Conservation (phyloP, 2,113 vertebrate species). For the Cercocebus atys region DNA sequence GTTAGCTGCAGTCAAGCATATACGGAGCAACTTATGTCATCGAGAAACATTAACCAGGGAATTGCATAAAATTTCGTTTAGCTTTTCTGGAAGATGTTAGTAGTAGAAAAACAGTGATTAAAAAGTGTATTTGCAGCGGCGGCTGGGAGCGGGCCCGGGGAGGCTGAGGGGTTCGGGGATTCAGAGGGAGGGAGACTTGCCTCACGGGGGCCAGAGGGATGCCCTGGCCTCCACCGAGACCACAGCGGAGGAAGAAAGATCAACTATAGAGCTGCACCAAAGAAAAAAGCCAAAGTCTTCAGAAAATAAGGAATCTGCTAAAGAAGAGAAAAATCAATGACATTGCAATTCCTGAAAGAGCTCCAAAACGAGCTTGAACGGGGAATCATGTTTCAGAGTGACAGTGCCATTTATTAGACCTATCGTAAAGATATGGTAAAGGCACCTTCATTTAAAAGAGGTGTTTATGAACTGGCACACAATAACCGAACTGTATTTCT, state of each 20-base stretch:
- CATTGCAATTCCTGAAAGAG: too few species aligned
- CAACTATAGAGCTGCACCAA: rapidly evolving
- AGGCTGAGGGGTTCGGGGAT: too few species aligned
- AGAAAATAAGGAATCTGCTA: too few species aligned
- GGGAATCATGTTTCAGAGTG: conserved; percentile 95
- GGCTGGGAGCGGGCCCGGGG: too few species aligned
- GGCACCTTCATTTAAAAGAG: conserved; percentile 94
- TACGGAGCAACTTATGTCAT: not conserved
- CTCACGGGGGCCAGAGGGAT: rapidly evolving
- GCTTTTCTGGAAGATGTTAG: not conserved
- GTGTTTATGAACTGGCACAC: conserved; percentile 91
- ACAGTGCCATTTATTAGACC: conserved; percentile 95
- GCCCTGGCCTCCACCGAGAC: too few species aligned
- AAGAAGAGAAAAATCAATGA: too few species aligned
- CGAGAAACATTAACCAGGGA: not conserved
- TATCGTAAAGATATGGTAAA: conserved; percentile 95
- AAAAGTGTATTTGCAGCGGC: not conserved
- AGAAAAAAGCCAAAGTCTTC: too few species aligned
- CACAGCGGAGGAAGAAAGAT: too few species aligned
- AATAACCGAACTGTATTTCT: conserved; percentile 94
- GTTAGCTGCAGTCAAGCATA: not conserved
- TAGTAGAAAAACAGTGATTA: conserved; percentile 25
- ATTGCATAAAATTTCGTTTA: not conserved
- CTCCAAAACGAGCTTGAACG: conserved; percentile 88
- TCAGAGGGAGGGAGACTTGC: too few species aligned